A percentile compares a stretch with the other conserved stretches of the same genome.
Conservation (phyloP, 2,888 invertebrate genomes). For the Cheilosia vernalis region DNA sequence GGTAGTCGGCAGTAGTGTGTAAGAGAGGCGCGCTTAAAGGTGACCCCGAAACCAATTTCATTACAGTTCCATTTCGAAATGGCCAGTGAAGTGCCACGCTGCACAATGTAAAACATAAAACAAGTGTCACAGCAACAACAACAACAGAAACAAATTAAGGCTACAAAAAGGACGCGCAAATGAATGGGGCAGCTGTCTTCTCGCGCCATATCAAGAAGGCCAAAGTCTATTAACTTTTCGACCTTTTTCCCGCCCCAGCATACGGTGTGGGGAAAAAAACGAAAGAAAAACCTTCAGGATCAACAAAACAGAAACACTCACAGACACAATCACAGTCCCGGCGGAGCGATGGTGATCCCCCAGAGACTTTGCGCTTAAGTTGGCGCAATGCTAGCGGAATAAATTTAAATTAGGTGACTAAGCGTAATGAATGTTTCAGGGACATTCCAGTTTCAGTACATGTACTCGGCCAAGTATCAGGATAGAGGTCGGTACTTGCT, state of each 20-base stretch:
- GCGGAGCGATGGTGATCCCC: slow-evolving; percentile 7
- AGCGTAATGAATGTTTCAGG: slow-evolving; percentile 62
- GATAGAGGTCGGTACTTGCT: slow-evolving; percentile 24
- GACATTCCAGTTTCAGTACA: slow-evolving; percentile 23
- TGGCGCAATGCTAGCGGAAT: slow-evolving; percentile 58
- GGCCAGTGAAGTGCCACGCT: slow-evolving; percentile 2
- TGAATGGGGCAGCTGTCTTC: slow-evolving; percentile 12
- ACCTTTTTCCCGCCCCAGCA: slow-evolving; percentile 12
- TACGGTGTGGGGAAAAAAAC: neutral
- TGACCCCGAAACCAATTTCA: slow-evolving; percentile 48
- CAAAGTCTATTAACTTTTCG: slow-evolving; percentile 53
- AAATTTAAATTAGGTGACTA: slow-evolving; percentile 70
- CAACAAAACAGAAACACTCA: slow-evolving; percentile 28
- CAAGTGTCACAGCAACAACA: slow-evolving; percentile 40
- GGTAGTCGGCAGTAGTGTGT: neutral
- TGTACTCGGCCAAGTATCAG: neutral
- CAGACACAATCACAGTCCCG: slow-evolving; percentile 1
- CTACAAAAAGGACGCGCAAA: neutral
- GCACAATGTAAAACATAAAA: slow-evolving; percentile 47
- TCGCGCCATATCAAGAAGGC: slow-evolving; percentile 5
- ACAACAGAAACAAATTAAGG: slow-evolving; percentile 29
- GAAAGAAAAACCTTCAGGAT: neutral
- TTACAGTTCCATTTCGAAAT: slow-evolving; percentile 27
- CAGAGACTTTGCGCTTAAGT: slow-evolving; percentile 23
- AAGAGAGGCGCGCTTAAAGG: slow-evolving; percentile 15